Evolutionary conservation across 30 jellyfish, hydroid and myxozoan genomes (phyloP), one percentile per base, ranked within the genome.

Genomic region (Hydra vulgaris): DNA sequence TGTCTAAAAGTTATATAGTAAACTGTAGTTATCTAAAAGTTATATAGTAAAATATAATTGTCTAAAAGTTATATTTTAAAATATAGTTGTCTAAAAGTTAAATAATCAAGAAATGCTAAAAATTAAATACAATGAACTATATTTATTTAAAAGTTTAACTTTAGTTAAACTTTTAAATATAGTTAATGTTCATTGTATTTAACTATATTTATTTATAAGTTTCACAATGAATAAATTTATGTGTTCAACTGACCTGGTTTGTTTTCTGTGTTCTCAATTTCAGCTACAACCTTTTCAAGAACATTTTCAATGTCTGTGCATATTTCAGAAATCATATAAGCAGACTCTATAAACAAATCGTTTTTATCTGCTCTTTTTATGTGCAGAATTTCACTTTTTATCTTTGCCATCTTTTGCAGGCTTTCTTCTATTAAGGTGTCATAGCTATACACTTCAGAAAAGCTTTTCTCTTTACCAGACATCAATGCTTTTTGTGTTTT

Each of bases 311-410:
- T 80, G 27, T 80, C 87, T 21, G 87, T 23, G 24, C 87, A 80
- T 7, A 74, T 72, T 25, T 80, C 87, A 25, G 83, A 66, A 18
- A 80, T 80, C 72, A 54, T 80, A 24, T 80, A 80, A 1, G 87
- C 87, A 16, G 87, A n/a, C 72, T 80, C 87, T 0, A n/a, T 24
- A 56, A 80, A 80, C 83, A 80, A 18, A 80, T 80, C 87, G 52
- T 80, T 26, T 26, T 25, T 66, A 70, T 80, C 87, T 21, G 40
- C 26, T 23, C 85, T 54, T 12, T 73, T 53, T 17, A 22, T 54
- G 7, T 24, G 26, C 18, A 78, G 55, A 26, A 78, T 55, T 53
- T 78, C 85, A 25, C 24, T 78, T 22, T 69, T 61, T 52, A 78
- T 69, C 26, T 78, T 56, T 19, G 27, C 55, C 54, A 78, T 27